Evolutionary conservation across 2,797 vertebrate species (phyloP).

Genomic region (Lagorchestes hirsutus): DNA sequence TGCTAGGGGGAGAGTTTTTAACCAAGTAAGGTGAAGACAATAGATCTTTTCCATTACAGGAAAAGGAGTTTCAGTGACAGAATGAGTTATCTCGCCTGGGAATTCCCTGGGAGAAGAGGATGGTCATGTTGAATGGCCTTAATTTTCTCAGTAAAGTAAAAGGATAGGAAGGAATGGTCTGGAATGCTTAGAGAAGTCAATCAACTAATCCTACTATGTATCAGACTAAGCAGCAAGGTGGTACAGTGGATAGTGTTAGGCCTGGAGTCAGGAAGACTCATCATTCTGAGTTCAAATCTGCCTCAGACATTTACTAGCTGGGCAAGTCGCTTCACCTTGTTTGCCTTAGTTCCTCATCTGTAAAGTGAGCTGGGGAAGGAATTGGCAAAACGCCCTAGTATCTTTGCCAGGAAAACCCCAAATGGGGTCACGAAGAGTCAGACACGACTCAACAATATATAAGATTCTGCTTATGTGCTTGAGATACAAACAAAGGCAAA

Average conservation of each 20-base stretch:
- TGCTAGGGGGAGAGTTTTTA: neutral
- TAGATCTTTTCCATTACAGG: neutral
- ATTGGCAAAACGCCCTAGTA: neutral
- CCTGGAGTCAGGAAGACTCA: neutral
- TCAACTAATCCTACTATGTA: neutral
- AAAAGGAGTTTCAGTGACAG: neutral
- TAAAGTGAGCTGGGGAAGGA: neutral
- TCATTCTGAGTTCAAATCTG: neutral
- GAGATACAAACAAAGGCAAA: conserved; percentile 26
- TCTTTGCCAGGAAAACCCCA: neutral
- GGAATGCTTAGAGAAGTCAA: neutral
- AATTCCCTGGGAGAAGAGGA: neutral
- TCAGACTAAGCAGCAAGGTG: neutral
- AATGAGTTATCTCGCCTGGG: neutral
- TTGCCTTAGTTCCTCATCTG: neutral
- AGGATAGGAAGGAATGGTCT: neutral
- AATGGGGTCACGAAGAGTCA: neutral
- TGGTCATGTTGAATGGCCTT: neutral
- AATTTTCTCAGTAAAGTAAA: neutral
- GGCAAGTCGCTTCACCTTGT: neutral
- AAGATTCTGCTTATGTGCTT: conserved; percentile 2
- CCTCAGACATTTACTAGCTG: conserved; percentile 25
- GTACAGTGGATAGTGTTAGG: neutral
- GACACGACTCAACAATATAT: neutral
- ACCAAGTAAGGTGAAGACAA: neutral